Conservation (phyloP, 2,888 invertebrate genomes). For the Chirona hameri region DNA sequence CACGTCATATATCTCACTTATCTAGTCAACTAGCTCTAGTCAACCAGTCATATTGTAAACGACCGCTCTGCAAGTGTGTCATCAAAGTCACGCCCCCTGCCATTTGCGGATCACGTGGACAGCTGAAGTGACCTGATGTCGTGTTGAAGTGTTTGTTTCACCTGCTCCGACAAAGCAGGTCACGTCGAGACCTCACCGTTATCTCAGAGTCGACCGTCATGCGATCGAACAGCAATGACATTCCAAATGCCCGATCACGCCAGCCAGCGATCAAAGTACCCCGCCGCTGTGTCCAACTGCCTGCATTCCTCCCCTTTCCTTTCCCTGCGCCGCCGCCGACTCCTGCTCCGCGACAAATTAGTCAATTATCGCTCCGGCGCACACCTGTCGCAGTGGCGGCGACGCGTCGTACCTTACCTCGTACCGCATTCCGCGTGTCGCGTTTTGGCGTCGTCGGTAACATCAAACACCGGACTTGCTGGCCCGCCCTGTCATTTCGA, state of each 20-base stretch:
- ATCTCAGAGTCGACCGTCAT: neutral
- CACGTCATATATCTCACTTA: no score
- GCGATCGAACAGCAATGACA: neutral
- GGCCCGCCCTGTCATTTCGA: neutral
- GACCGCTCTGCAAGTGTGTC: no score
- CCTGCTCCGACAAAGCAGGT: neutral
- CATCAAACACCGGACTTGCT: neutral
- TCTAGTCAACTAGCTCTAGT: no score
- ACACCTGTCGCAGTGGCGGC: neutral
- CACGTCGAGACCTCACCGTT: neutral
- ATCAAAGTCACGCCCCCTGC: no score
- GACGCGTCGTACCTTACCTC: neutral
- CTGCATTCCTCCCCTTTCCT: neutral
- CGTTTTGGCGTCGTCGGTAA: neutral
- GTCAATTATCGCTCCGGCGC: neutral
- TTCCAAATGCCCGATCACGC: neutral
- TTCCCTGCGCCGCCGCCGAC: neutral
- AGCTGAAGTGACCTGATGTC: no score
- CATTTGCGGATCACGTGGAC: no score
- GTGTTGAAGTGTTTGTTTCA: neutral
- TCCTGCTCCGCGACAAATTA: neutral
- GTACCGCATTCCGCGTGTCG: neutral
- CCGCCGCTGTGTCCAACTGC: neutral
- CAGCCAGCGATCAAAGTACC: neutral
- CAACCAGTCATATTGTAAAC: no score